phyloP scores from a whole-genome alignment of 2,888 invertebrate species.

The Drosophila vallismaia region DNA sequence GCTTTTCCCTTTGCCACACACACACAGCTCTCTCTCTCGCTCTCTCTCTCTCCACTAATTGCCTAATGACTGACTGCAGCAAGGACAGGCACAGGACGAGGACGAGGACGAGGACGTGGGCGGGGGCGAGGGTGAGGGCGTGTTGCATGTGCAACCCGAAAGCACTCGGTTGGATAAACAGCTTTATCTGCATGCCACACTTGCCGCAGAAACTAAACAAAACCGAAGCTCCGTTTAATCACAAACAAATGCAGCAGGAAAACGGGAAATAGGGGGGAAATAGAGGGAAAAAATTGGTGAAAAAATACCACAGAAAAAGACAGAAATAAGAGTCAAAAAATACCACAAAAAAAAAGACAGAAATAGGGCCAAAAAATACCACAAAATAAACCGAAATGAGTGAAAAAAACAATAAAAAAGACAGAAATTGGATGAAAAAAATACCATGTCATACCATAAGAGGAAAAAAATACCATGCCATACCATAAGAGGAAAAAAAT shows the following conservation, averaged over 20 bases:
- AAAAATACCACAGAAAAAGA: too few relatives aligned
- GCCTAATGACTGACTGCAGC: constrained; percentile 57
- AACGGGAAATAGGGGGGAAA: too few relatives aligned
- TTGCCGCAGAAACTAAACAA: constrained; percentile 57
- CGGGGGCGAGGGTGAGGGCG: too few relatives aligned
- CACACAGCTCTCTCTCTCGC: constrained; percentile 34
- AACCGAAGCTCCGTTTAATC: constrained; percentile 65
- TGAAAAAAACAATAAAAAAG: background rate
- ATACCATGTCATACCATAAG: too few relatives aligned
- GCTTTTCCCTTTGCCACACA: background rate
- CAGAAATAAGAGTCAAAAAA: background rate
- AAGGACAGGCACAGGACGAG: background rate
- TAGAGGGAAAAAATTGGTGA: too few relatives aligned
- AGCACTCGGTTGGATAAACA: constrained; percentile 30
- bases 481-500: too few relatives aligned
- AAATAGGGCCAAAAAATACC: constrained; percentile 8
- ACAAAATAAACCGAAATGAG: constrained; percentile 1
- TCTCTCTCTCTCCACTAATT: constrained; percentile 60
- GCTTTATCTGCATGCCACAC: constrained; percentile 45
- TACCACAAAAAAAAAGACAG: too few relatives aligned
- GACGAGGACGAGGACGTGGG: too few relatives aligned
- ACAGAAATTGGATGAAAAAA: too few relatives aligned
- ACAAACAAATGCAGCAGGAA: constrained; percentile 63
- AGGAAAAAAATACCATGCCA: too few relatives aligned
- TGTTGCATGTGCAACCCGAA: constrained; percentile 17